Percentiles rank a stretch among this genome's conserved stretches.
Evolutionary conservation across 2,113 vertebrate genomes (phyloP).

Genomic region (Ceyx melanurus): DNA sequence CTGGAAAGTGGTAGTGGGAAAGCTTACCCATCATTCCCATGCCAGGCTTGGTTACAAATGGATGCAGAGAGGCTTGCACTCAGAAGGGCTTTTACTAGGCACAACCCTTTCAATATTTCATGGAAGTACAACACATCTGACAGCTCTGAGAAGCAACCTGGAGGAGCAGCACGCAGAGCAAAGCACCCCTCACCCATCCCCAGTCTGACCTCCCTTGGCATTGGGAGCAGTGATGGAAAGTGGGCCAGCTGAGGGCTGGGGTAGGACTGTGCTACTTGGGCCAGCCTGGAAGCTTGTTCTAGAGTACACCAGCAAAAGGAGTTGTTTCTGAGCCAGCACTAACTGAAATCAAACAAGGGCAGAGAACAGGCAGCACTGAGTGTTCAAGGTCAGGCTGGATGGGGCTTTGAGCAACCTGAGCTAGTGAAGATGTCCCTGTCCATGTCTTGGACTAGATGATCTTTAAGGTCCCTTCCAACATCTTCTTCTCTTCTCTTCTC

Average conservation of each 20-base stretch:
- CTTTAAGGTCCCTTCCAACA: not conserved
- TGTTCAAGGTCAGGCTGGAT: not conserved
- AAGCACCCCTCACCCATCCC: not conserved
- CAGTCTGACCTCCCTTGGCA: not conserved
- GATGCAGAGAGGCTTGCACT: not conserved
- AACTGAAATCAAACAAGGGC: not conserved
- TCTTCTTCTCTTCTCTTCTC: not conserved
- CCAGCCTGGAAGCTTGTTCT: not conserved
- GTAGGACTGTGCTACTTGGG: not conserved
- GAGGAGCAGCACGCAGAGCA: not conserved
- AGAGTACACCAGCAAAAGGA: not conserved
- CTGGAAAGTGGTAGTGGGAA: not conserved
- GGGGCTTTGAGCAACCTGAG: not conserved
- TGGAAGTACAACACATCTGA: not conserved
- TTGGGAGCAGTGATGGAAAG: not conserved
- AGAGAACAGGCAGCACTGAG: not conserved
- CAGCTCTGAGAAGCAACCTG: slow-evolving; percentile 4
- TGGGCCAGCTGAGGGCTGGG: not conserved
- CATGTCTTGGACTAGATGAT: not conserved
- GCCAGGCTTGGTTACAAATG: not conserved
- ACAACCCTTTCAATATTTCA: slow-evolving; percentile 11
- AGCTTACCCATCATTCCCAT: not conserved
- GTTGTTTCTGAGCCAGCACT: not conserved
- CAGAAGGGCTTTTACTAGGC: not conserved
- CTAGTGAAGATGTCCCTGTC: not conserved